Conservation (phyloP, 1,140 invertebrate genomes). For the Venustaconcha ellipsiformis region DNA sequence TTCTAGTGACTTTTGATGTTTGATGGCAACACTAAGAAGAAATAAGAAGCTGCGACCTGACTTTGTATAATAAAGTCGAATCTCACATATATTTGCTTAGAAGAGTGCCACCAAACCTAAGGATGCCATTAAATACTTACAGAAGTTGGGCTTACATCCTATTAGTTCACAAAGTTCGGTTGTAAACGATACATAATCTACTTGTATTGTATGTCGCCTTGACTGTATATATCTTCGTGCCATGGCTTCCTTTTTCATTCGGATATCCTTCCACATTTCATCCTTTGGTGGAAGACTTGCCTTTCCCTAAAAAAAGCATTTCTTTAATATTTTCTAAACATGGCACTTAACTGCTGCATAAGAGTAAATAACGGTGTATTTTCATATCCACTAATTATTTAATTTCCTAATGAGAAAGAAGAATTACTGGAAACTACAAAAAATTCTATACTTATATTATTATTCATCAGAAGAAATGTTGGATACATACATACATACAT, state of each 20-base stretch:
- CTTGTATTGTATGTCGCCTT: constrained; percentile 60
- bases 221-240: constrained; percentile 40
- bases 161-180: constrained; percentile 69
- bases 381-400: no score
- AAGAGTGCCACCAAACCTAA: constrained; percentile 29
- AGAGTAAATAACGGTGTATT: no score
- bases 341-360: no score
- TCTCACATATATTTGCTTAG: constrained; percentile 58
- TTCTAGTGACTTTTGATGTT: not conserved
- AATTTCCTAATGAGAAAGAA: no score
- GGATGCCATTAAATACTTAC: constrained; percentile 33
- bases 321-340: no score
- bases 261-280: constrained; percentile 56
- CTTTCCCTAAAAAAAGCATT: constrained; percentile 30
- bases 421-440: no score
- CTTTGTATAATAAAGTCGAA: constrained; percentile 63
- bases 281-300: constrained; percentile 36
- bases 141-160: constrained; percentile 67
- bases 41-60: constrained; percentile 67
- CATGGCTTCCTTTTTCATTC: constrained; percentile 46
- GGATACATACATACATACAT: no score
- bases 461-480: no score
- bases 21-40: constrained; percentile 26
- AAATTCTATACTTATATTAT: no score
- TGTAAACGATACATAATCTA: constrained; percentile 68